These are phyloP conservation scores for Micrasema longulum DNA, from an alignment of 1,140 invertebrate species.

Conservation along the genomic window DNA sequence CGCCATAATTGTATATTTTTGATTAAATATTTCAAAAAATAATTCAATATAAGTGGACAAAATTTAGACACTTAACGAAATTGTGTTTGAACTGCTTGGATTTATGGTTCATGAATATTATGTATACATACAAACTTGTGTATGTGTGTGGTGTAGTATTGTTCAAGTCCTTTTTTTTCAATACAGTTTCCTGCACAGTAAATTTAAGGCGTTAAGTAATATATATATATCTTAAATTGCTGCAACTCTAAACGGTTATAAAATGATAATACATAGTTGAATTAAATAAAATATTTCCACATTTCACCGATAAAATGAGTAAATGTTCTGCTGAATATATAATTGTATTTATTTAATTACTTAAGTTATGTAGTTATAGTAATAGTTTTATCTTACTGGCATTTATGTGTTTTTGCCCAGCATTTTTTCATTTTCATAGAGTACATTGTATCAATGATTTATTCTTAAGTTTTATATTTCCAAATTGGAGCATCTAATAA, in stretches of 20 bases:
- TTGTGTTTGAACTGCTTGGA: conserved; percentile 1
- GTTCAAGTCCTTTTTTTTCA: neutral
- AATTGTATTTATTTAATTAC: conserved; percentile 15
- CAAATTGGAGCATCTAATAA: conserved; percentile 42
- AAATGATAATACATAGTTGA: neutral
- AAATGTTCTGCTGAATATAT: conserved; percentile 36
- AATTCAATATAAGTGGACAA: neutral
- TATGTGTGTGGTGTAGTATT: too few species aligned
- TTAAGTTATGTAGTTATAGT: conserved; percentile 5
- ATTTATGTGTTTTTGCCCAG: neutral
- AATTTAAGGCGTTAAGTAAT: conserved; percentile 12
- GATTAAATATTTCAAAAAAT: conserved; percentile 15
- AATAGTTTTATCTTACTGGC: conserved; percentile 1
- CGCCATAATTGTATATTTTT: conserved; percentile 32
- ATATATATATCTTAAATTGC: too few species aligned
- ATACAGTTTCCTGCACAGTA: conserved; percentile 18
- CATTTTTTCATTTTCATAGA: conserved; percentile 18
- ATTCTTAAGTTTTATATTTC: conserved; percentile 23
- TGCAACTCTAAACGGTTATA: neutral
- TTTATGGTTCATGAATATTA: neutral
- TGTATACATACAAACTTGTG: neutral
- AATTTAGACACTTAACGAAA: neutral
- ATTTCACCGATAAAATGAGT: conserved; percentile 15
- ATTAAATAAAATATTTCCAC: conserved; percentile 23
- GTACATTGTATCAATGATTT: conserved; percentile 51